Conservation (phyloP, 2,797 vertebrate species). For the Lacerta agilis region DNA sequence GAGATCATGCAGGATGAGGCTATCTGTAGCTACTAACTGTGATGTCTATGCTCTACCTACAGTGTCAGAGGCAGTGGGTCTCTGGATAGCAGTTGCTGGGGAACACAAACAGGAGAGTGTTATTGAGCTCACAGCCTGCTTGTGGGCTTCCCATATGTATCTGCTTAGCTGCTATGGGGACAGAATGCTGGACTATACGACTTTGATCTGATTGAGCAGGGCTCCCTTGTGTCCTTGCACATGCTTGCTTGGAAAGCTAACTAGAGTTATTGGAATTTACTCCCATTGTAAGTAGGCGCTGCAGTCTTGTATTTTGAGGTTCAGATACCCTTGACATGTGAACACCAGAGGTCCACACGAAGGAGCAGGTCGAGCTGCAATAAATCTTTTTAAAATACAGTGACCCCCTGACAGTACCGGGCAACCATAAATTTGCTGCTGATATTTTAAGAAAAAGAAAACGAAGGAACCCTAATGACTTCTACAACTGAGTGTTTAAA, state of each 20-base stretch:
- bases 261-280: background rate
- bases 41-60: too few relatives aligned
- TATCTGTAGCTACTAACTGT: too few relatives aligned
- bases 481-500: slow-evolving; percentile 2
- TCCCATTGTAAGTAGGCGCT: background rate
- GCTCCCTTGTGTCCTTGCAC: background rate
- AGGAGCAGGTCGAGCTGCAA: background rate
- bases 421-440: background rate
- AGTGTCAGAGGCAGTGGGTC: too few relatives aligned
- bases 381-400: background rate
- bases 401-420: background rate
- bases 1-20: too few relatives aligned
- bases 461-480: background rate
- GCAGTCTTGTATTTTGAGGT: background rate
- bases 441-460: background rate
- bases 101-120: too few relatives aligned
- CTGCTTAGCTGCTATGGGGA: too few relatives aligned
- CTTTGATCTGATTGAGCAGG: background rate
- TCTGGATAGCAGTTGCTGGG: too few relatives aligned
- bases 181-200: background rate
- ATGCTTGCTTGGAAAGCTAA: background rate
- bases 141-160: too few relatives aligned
- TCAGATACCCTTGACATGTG: background rate
- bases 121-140: too few relatives aligned
- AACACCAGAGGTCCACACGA: background rate